Base-by-base conservation (phyloP, 2,113 vertebrate species). In the Rhinolophus sinicus region DNA sequence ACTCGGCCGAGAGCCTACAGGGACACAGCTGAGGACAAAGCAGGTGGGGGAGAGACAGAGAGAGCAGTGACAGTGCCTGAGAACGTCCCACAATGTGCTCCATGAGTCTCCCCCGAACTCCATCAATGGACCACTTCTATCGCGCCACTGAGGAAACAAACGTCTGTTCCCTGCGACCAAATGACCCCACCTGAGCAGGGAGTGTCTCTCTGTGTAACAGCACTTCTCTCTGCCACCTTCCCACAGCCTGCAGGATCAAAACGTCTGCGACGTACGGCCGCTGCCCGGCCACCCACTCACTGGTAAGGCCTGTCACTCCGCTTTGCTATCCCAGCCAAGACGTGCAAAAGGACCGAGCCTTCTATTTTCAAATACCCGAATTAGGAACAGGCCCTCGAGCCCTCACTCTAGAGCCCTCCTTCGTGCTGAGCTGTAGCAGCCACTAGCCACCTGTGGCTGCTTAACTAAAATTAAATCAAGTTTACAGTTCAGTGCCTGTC, bases 91-190 rank as follows among this genome's bases (percentile, higher is more conserved):
- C 26, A 9, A 11, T 6, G n/a, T 10, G 2, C 4, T 14, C 73
- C 19, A 1, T 0, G n/a, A 52, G 18, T 0, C 1, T 21, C 62
- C 56, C 50, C 52, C 21, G 11, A 19, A 1, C 10, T 10, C 54
- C 16, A 2, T 7, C 81, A 13, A 0, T 1, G 65, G 38, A 5
- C 15, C 19, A 58, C 40, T 1, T 4, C 15, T 5, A 4, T 13
- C 16, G 2, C 0, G 3, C 35, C 40, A 0, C n/a, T 0, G 58
- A 67, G n/a, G 52, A 47, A 19, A 6, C 47, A 50, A 50, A 13
- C 0, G 28, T 30, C 38, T 72, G 54, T 12, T 69, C 82, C n/a
- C 2, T 19, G 14, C 2, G 9, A 65, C 44, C 38, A 7, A 8
- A 13, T 1, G 44, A 11, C 6, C 28, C 19, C 28, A 0, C 62